Conservation (phyloP, 2,113 vertebrate genomes). For the Centropus bengalensis region DNA sequence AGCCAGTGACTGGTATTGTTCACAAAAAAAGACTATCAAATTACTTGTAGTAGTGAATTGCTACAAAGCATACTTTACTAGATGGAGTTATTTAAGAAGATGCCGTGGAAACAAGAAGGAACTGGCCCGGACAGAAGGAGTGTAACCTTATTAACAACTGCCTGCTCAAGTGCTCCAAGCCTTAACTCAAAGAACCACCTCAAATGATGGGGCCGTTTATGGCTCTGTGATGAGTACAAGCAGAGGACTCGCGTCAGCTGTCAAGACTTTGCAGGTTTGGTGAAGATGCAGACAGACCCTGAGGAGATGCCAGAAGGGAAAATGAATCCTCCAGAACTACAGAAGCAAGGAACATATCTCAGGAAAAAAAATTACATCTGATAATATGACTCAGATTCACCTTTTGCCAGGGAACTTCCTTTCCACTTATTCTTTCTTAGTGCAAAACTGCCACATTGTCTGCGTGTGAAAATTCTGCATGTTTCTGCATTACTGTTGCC, state of each 20-base stretch:
- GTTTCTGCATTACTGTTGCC: neutral
- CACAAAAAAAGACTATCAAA: neutral
- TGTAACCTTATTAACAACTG: neutral
- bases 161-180: neutral
- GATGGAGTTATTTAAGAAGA: constrained; percentile 7
- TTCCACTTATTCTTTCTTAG: neutral
- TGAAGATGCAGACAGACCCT: neutral
- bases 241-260: neutral
- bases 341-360: neutral
- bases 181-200: neutral
- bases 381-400: neutral
- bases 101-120: neutral
- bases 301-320: neutral
- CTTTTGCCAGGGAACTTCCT: neutral
- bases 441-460: neutral
- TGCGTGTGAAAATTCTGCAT: neutral
- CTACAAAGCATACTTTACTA: constrained; percentile 22
- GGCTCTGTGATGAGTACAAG: neutral
- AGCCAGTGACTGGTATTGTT: neutral
- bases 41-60: neutral
- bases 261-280: neutral
- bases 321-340: neutral
- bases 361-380: neutral
- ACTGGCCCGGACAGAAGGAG: neutral
- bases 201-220: neutral